Percentiles rank a stretch among this genome's conserved stretches.
These are phyloP conservation scores for Neodontobutis hainanensis DNA, from an alignment of 2,113 vertebrate species.

Conservation along the genomic window DNA sequence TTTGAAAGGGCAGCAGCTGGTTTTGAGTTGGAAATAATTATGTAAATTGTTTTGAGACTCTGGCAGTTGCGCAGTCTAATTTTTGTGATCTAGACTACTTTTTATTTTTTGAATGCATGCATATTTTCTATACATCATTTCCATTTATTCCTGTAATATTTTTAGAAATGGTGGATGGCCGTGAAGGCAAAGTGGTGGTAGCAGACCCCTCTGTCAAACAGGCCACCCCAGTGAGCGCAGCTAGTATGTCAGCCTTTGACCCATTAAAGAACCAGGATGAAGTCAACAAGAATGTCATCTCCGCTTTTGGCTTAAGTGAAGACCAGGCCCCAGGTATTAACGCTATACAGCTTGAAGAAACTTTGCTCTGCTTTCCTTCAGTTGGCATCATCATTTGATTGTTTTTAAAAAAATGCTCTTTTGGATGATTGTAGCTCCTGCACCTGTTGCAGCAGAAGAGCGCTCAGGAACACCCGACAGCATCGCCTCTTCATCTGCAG, in stretches of 20 bases:
- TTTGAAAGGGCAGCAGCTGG: constrained; percentile 22
- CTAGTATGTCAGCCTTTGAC: constrained; percentile 98
- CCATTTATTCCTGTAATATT: not conserved
- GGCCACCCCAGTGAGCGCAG: constrained; percentile 92
- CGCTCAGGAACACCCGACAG: constrained; percentile 95
- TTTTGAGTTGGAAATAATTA: too few relatives aligned
- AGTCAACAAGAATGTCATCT: constrained; percentile 98
- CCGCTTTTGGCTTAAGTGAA: constrained; percentile 93
- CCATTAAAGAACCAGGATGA: constrained; percentile 98
- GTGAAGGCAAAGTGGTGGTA: constrained; percentile 86
- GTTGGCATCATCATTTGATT: not conserved
- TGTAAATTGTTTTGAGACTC: too few relatives aligned
- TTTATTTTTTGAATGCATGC: too few relatives aligned
- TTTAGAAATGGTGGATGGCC: constrained; percentile 77
- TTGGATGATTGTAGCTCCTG: constrained; percentile 70
- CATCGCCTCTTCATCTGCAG: constrained; percentile 92
- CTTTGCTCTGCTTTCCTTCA: not conserved
- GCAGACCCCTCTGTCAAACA: constrained; percentile 87
- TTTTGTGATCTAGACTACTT: too few relatives aligned
- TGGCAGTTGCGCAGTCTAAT: not conserved
- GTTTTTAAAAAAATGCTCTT: not conserved
- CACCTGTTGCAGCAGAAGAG: constrained; percentile 84
- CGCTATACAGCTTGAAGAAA: too few relatives aligned
- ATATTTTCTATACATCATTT: not conserved
- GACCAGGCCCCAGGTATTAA: constrained; percentile 89